phyloP scores from a whole-genome alignment of 2,797 vertebrate genomes.

The Phrynocephalus forsythii region DNA sequence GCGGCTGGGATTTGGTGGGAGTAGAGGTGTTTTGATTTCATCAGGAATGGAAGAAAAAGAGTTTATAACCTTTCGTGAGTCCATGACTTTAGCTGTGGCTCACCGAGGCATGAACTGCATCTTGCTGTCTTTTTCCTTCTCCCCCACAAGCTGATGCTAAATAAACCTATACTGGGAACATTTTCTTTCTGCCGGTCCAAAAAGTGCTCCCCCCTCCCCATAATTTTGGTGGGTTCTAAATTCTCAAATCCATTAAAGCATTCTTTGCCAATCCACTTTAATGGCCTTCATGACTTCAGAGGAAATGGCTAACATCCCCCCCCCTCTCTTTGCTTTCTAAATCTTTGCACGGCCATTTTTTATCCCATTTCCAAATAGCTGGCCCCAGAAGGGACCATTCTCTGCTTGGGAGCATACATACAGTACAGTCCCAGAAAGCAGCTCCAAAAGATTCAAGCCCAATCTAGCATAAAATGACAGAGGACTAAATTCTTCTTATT shows the following conservation, averaged over 20 bases:
- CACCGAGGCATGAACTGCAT: not conserved
- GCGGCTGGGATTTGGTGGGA: not conserved
- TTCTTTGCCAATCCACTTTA: not conserved
- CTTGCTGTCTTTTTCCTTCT: not conserved
- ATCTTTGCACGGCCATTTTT: not conserved
- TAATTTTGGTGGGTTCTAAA: not conserved
- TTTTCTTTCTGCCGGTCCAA: constrained; percentile 10
- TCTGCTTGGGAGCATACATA: not conserved
- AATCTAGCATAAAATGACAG: not conserved
- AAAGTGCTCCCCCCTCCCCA: not conserved
- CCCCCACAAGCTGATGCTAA: not conserved
- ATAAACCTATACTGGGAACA: not conserved
- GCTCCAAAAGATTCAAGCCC: not conserved
- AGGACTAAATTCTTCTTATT: not conserved
- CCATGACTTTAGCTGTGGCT: not conserved
- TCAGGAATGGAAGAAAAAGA: not conserved
- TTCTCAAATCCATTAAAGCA: not conserved
- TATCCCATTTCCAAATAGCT: not conserved
- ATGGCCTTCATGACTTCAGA: not conserved
- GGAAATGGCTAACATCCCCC: too few relatives aligned
- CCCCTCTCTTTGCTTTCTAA: not conserved
- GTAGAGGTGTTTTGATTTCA: not conserved
- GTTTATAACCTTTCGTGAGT: constrained; percentile 10
- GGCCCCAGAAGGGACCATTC: not conserved
- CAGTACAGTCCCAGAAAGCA: not conserved